Evolutionary conservation across 2,888 invertebrate species (phyloP).

Genomic region (Sinentomon sp.): DNA sequence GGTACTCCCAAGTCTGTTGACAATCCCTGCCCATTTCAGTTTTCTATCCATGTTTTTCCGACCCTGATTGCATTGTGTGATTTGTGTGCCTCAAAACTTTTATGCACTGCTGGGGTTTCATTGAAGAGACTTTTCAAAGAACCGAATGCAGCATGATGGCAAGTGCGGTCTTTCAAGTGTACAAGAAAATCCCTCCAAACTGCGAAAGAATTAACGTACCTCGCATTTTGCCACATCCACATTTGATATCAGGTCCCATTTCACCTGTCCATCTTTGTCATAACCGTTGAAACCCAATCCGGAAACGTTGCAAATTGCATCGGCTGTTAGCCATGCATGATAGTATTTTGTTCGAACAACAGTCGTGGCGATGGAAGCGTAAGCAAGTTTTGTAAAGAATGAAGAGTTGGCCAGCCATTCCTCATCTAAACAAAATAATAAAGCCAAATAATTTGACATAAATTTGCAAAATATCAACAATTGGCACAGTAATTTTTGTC

Average conservation of each 20-base stretch:
- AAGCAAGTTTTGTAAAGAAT: constrained; percentile 37
- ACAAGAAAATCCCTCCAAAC: too few relatives aligned
- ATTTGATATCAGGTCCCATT: constrained; percentile 82
- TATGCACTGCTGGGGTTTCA: too few relatives aligned
- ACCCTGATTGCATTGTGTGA: too few relatives aligned
- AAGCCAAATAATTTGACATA: too few relatives aligned
- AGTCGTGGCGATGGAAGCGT: constrained; percentile 42
- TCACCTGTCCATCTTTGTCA: constrained; percentile 37
- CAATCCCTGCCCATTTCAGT: too few relatives aligned
- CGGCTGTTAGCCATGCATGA: constrained; percentile 86
- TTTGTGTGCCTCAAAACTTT: too few relatives aligned
- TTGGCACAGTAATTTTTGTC: too few relatives aligned
- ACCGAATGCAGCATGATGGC: too few relatives aligned
- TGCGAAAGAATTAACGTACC: constrained; percentile 33
- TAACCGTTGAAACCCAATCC: constrained; percentile 71
- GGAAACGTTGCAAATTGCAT: constrained; percentile 79
- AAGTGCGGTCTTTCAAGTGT: not conserved
- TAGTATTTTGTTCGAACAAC: constrained; percentile 75
- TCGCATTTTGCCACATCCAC: constrained; percentile 68
- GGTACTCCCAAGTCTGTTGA: too few relatives aligned
- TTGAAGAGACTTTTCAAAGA: too few relatives aligned
- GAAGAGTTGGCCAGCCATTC: constrained; percentile 32
- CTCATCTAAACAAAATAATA: constrained; percentile 25
- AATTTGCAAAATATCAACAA: too few relatives aligned
- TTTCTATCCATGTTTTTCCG: too few relatives aligned